These are phyloP conservation scores for Venustaconcha ellipsiformis DNA, from an alignment of 1,140 invertebrate species.

Conservation along the genomic window DNA sequence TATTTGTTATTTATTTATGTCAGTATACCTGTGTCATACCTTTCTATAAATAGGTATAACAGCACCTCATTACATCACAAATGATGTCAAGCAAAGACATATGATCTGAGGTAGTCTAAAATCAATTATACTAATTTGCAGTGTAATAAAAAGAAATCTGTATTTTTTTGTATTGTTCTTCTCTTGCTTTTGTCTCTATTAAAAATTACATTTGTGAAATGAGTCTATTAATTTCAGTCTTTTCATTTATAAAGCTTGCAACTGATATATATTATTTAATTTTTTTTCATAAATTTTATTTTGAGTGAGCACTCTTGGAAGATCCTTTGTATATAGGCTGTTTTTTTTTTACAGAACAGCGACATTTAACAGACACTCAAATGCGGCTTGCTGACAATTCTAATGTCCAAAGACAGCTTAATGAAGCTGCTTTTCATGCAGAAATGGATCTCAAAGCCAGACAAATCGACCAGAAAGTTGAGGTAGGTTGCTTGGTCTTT, in stretches of 20 bases:
- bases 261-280: no score
- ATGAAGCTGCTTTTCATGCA: slow-evolving; percentile 58
- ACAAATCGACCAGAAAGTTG: slow-evolving; percentile 62
- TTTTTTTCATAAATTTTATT: neutral
- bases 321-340: neutral
- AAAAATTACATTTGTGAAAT: no score
- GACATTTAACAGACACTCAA: slow-evolving; percentile 60
- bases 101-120: neutral
- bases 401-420: slow-evolving; percentile 57
- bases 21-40: no score
- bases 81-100: neutral
- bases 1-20: no score
- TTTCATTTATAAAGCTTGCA: neutral
- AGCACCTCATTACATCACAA: no score
- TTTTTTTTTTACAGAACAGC: slow-evolving; percentile 42
- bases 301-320: neutral
- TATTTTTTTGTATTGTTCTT: neutral
- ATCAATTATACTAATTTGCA: no score
- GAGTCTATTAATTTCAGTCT: neutral
- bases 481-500: slow-evolving; percentile 37
- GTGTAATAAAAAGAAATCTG: no score
- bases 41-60: neutral
- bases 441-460: slow-evolving; percentile 62
- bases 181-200: no score
- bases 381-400: slow-evolving; percentile 61